Conservation (phyloP, 2,113 vertebrate species). For the Struthidea cinerea region DNA sequence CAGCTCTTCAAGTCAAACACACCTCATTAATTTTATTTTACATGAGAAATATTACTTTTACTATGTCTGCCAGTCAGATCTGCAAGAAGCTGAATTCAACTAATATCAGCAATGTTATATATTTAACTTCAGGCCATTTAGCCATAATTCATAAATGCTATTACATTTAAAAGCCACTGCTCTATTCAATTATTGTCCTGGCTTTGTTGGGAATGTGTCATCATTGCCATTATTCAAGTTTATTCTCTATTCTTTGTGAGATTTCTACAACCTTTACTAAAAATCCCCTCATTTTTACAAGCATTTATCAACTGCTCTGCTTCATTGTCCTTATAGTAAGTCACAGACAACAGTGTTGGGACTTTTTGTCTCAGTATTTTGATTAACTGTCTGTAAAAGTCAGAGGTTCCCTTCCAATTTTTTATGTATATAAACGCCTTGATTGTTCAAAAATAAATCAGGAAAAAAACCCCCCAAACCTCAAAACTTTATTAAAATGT, state of each 20-base stretch:
- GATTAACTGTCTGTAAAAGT: neutral
- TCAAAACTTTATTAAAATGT: neutral
- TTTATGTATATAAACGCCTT: neutral
- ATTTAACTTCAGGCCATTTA: neutral
- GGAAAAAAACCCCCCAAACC: rapidly evolving
- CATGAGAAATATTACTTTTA: neutral
- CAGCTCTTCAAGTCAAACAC: neutral
- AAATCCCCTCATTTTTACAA: neutral
- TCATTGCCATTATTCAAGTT: neutral
- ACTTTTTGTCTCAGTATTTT: conserved; percentile 13
- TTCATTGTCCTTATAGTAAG: neutral
- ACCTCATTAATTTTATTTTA: neutral
- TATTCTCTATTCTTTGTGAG: neutral
- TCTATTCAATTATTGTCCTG: neutral
- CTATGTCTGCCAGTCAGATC: neutral
- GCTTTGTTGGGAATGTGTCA: neutral
- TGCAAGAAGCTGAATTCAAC: neutral
- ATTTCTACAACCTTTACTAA: neutral
- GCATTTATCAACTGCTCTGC: neutral
- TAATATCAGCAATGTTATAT: neutral
- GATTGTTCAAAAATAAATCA: neutral
- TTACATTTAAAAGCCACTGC: neutral
- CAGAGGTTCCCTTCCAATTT: neutral
- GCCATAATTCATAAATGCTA: neutral
- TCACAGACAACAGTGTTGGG: neutral